Evolutionary conservation across 1,140 invertebrate genomes (phyloP), one percentile per base, ranked within the genome.

Genomic region (Zaprionus ghesquierei): DNA sequence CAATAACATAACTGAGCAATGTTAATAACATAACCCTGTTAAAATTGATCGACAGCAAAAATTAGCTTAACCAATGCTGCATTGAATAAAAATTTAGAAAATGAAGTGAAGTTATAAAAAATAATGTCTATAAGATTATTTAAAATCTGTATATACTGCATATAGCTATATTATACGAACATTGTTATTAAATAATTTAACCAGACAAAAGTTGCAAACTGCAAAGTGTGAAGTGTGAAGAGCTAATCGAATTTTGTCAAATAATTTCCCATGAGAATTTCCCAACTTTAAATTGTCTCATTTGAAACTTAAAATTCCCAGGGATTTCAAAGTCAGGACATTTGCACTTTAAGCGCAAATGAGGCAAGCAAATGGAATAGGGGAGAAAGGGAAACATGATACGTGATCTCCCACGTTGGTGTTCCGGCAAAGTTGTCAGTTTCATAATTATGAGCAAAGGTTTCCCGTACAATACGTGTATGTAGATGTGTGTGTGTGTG

Each of bases 401-500:
- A 82, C 72, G 77, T 80, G 63, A 85, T 59, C 18, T 73, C 63
- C 35, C 51, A 58, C 9, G 23, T 60, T 44, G 33, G 59, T 3
- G 31, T 9, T 25, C 41, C 38, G 29, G 8, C 23, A 44, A 49
- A 71, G 50, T 41, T 55, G 61, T 50, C 29, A 59, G 44, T 20
- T 58, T n/a, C 22, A 71, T 79, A 81, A 86, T 86, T 86, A 69
- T 61, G 56, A 27, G 50, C 35, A 44, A 65, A 60, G 74, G 49
- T 63, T 62, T 3, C 5, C 8, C 9, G 8, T 10, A 44, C 9
- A 44, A 44, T 44, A 20, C 8, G 0, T 22, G 9, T 20, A 1
- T 18, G 6, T 15, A 6, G 29, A 9, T 41, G 18, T 50, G n/a
- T 29, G 29, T 23, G n/a, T 18, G 15, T 35, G 46, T 13, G 35